These are phyloP conservation scores for Galagoides demidoff DNA, from an alignment of 2,797 vertebrate species.

Conservation along the genomic window DNA sequence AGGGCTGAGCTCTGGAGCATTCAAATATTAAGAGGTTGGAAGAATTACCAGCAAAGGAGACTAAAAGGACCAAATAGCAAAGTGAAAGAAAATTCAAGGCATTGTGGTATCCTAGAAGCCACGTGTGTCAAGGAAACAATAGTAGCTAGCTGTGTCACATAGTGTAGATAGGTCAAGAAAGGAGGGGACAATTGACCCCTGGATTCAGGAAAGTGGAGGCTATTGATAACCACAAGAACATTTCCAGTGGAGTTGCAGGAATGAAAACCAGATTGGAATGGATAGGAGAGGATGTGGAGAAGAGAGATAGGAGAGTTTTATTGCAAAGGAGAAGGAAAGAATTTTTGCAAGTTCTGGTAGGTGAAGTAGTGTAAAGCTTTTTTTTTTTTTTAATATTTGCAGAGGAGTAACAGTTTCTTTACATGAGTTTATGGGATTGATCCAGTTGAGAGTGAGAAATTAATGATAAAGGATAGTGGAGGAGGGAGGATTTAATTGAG, in stretches of 20 bases:
- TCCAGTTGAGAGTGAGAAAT: neutral
- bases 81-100: neutral
- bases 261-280: neutral
- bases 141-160: neutral
- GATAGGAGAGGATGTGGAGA: neutral
- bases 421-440: neutral
- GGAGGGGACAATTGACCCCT: neutral
- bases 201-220: neutral
- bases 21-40: neutral
- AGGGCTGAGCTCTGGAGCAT: neutral
- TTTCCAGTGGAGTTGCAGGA: neutral
- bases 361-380: neutral
- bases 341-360: neutral
- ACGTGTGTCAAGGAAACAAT: neutral
- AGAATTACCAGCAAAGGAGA: constrained; percentile 12
- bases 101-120: neutral
- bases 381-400: constrained; percentile 15
- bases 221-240: neutral
- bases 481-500: neutral
- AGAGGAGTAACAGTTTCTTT: neutral
- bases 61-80: neutral
- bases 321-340: neutral
- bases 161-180: neutral
- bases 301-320: neutral
- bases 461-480: neutral